Percentiles rank a stretch among this genome's conserved stretches.
Conservation (phyloP, 53 echinoderm and acorn worm genomes). For the Apostichopus leukothele region DNA sequence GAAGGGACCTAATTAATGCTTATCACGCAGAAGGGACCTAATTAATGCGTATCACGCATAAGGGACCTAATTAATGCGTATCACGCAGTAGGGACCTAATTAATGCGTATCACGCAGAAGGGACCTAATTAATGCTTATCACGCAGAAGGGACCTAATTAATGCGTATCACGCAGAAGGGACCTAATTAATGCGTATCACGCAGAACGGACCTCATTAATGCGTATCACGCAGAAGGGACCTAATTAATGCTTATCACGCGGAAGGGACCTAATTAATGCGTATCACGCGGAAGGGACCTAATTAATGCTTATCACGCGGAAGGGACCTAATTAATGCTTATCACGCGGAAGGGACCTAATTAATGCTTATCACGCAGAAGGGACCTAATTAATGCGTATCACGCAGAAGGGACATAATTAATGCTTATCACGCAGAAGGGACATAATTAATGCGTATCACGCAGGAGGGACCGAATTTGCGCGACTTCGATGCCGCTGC, state of each 20-base stretch:
- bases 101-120: too few relatives aligned
- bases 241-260: too few relatives aligned
- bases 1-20: background rate
- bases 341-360: background rate
- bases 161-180: background rate
- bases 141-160: background rate
- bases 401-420: background rate
- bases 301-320: background rate
- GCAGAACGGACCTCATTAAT: background rate
- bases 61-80: too few relatives aligned
- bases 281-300: too few relatives aligned
- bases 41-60: too few relatives aligned
- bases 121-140: background rate
- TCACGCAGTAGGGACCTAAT: background rate
- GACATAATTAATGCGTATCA: too few relatives aligned
- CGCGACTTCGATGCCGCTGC: too few relatives aligned
- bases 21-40: background rate
- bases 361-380: background rate
- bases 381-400: background rate
- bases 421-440: too few relatives aligned
- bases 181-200: background rate
- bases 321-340: background rate
- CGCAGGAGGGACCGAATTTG: background rate
- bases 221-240: background rate
- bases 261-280: too few relatives aligned